Percentiles rank a stretch among this genome's conserved stretches.
phyloP scores from a whole-genome alignment of 2,113 vertebrate species.

The Aramus guarauna region DNA sequence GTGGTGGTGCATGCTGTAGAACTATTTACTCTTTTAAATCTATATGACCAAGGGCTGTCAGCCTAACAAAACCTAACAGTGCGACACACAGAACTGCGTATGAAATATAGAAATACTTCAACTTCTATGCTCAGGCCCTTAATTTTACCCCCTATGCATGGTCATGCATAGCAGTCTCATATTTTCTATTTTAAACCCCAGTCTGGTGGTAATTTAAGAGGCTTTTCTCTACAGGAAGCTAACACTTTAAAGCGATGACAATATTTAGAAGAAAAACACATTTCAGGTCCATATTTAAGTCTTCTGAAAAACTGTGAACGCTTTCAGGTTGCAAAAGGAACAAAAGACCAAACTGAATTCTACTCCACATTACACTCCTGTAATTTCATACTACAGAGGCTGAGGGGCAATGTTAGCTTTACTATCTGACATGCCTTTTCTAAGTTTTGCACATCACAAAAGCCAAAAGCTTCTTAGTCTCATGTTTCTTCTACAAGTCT shows the following conservation, averaged over 20 bases:
- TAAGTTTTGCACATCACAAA: neutral
- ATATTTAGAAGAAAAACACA: neutral
- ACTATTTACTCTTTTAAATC: neutral
- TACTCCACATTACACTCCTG: neutral
- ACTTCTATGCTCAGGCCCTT: neutral
- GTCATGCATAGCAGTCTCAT: neutral
- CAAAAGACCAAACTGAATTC: neutral
- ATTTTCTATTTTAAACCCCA: neutral
- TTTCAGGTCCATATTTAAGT: neutral
- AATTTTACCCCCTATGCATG: neutral
- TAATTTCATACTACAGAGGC: neutral
- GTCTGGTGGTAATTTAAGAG: neutral
- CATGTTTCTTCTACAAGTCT: neutral
- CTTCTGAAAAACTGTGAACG: neutral
- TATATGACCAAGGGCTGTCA: neutral
- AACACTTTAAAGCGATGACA: neutral
- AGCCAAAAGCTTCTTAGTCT: neutral
- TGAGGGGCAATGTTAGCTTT: neutral
- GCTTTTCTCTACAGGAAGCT: neutral
- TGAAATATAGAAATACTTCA: neutral
- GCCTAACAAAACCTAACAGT: neutral
- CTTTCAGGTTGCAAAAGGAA: neutral
- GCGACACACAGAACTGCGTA: neutral
- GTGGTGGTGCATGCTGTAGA: rapidly evolving
- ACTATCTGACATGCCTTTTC: neutral